Evolutionary conservation across 2,113 vertebrate genomes (phyloP), one percentile per base, ranked within the genome.

Genomic region (Nothocercus julius): DNA sequence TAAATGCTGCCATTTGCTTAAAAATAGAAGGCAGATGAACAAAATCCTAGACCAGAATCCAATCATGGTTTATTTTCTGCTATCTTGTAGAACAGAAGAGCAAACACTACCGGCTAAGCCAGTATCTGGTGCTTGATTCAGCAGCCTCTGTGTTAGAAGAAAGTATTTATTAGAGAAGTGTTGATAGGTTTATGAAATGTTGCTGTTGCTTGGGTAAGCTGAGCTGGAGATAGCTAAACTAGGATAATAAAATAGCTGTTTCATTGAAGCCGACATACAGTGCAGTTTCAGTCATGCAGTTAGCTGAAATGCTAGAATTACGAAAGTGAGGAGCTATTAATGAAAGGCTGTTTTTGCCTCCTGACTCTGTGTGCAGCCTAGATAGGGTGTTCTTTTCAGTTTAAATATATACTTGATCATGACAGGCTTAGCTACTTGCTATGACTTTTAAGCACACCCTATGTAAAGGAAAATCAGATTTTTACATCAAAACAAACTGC

Each of bases 151-250:
- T 66, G 28, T 62, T 79, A 64, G 34, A 92, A 89, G 30, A 49
- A 89, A 95, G 27, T 72, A 88, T 92, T 95, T 90, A 59, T 82
- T 92, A 51, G 58, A 0, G 36, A 93, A 87, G 44, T 69, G 90
- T 79, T 89, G 87, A 92, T 88, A 73, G 73, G 36, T 94, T 94
- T 95, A 84, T 95, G 83, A 95, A 94, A 95, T 83, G 66, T 88
- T 90, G 38, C 44, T 91, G 44, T 90, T 93, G 47, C 70, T 91
- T 84, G 82, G 17, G 69, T 84, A 82, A 93, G 66, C 66, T 86
- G 83, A 95, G 32, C 66, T 84, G 47, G 24, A 86, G 85, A 86
- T 92, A 94, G 66, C 80, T 93, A 36, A 95, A 82, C 85, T 45
- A 62, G 74, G 88, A 85, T 69, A 93, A 82, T 91, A 92, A 93